Base-by-base conservation (phyloP, 2,888 invertebrate species). In the Chloroclysta siterata region DNA sequence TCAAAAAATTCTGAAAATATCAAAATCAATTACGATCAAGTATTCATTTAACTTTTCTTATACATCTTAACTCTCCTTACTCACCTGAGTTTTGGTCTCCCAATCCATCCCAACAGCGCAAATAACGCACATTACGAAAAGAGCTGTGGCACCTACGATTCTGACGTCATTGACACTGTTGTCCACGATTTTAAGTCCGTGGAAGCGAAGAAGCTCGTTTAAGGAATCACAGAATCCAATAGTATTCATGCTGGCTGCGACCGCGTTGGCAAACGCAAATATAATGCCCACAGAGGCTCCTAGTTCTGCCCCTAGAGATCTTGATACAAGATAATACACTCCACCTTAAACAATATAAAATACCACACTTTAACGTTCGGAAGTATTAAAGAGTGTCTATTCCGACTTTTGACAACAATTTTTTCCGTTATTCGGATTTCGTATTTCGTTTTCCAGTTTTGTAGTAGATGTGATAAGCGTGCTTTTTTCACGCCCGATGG, bases 161-260 rank as follows among this genome's bases (percentile, higher is more conserved):
- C 98, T 94, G 0, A 96, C 95, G 78, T 98, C 98, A 77, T 97
- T 96, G 5, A 94, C 86, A 7, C 81, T 80, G 39, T 83, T 84
- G 83, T 98, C 98, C 22, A 97, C 85, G 70, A 98, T 97, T 78
- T 95, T 94, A 42, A 96, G 73, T 1, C 93, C 95, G 72, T 95
- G 80, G 5, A 90, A 91, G 48, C 85, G 93, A 33, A 98, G 89
- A 36, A 97, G 87, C 66, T 96, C 96, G 77, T 96, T 97, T 70
- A 98, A 87, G 0, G 98, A 98, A 82, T 98, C 97, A 77, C 98
- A 98, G 92, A 99, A 99, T 3, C 99, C 99, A 56, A 99, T 98
- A 0, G 98, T 97, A 87, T 99, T 99, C 97, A 99, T 98, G 6
- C 98, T 97, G 0, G 98, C 98, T 0, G 98, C 97, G 0, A 99